phyloP scores from a whole-genome alignment of 2,797 vertebrate species.

The Microctenopoma lineatum region DNA sequence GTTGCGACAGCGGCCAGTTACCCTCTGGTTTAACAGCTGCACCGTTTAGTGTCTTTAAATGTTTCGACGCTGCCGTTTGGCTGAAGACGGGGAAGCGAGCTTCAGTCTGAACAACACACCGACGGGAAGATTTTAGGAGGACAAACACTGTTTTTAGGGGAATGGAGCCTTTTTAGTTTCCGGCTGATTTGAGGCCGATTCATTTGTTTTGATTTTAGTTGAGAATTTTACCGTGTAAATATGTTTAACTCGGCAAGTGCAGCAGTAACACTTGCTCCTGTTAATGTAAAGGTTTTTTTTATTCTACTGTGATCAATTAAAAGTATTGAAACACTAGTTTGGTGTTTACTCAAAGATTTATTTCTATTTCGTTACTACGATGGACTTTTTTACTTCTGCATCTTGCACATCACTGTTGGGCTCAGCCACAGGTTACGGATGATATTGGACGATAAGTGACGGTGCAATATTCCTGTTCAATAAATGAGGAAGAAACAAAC shows the following conservation, averaged over 20 bases:
- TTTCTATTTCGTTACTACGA: no score
- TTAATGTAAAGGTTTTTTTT: conserved; percentile 70
- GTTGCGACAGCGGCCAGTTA: conserved; percentile 95
- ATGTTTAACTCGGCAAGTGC: conserved; percentile 61
- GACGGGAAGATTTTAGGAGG: conserved; percentile 25
- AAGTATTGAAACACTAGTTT: conserved; percentile 66
- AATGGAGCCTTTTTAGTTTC: conserved; percentile 54
- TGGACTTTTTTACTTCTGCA: no score
- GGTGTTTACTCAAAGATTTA: not conserved
- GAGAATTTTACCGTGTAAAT: conserved; percentile 78
- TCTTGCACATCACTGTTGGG: no score
- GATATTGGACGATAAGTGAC: no score
- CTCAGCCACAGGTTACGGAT: no score
- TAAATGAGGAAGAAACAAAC: no score
- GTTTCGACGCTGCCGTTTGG: conserved; percentile 22
- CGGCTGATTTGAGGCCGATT: conserved; percentile 60
- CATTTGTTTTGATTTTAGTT: conserved; percentile 57
- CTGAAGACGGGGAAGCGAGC: conserved; percentile 19
- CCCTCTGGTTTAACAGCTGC: conserved; percentile 83
- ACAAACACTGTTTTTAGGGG: conserved; percentile 69
- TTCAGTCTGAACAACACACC: not conserved
- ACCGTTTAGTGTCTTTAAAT: conserved; percentile 14
- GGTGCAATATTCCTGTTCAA: no score
- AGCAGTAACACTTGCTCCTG: conserved; percentile 40
- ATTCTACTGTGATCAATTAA: conserved; percentile 77